Conservation (phyloP, 2,113 vertebrate genomes). For the Pituophis catenifer region DNA sequence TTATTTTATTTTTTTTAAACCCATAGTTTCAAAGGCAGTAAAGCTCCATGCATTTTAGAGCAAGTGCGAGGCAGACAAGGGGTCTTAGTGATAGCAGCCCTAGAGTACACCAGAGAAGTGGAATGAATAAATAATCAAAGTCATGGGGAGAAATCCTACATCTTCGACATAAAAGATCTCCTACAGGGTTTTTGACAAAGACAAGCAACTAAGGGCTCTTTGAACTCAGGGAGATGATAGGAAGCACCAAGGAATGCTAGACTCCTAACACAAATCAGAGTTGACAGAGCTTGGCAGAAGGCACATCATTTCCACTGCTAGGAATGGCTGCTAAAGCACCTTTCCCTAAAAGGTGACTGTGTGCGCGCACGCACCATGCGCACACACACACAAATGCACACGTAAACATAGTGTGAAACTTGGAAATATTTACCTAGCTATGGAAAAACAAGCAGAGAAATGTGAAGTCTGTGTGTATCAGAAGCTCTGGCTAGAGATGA, state of each 20-base stretch:
- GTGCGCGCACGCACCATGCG: constrained; percentile 20
- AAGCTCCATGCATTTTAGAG: constrained; percentile 83
- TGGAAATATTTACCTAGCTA: constrained; percentile 62
- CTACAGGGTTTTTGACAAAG: constrained; percentile 91
- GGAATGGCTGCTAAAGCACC: constrained; percentile 54
- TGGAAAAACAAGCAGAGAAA: constrained; percentile 28
- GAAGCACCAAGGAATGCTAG: constrained; percentile 72
- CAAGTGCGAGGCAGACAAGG: constrained; percentile 74
- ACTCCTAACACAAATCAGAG: constrained; percentile 73
- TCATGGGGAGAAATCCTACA: constrained; percentile 86
- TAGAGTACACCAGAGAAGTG: constrained; percentile 84
- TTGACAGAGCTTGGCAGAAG: constrained; percentile 76
- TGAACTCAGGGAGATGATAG: constrained; percentile 87
- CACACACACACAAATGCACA: constrained; percentile 8
- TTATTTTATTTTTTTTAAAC: constrained; percentile 61
- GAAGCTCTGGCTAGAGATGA: constrained; percentile 49
- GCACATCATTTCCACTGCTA: constrained; percentile 42
- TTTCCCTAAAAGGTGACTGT: constrained; percentile 43
- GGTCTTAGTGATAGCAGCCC: constrained; percentile 75
- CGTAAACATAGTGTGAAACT: not conserved
- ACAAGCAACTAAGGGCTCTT: constrained; percentile 89
- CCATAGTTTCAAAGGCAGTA: constrained; percentile 77
- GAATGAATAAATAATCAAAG: constrained; percentile 98
- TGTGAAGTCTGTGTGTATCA: constrained; percentile 45
- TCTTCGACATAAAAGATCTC: constrained; percentile 93